phyloP scores from a whole-genome alignment of 2,888 invertebrate genomes.

The Papilio demoleus region DNA sequence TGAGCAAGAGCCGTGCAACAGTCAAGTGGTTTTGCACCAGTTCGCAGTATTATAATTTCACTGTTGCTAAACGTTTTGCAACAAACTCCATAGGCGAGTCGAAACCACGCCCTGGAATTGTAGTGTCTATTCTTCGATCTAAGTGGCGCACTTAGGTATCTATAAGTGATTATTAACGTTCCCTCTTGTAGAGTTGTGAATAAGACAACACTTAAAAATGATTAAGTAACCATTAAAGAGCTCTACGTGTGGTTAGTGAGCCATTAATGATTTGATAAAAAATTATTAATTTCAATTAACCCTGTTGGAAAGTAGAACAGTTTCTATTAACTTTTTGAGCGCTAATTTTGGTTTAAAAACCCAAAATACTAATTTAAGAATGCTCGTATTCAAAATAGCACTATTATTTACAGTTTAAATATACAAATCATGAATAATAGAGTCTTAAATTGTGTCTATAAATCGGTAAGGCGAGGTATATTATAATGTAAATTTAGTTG shows the following conservation, averaged over 20 bases:
- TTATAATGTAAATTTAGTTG: constrained; percentile 42
- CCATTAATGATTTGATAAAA: too few species aligned
- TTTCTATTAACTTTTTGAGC: too few species aligned
- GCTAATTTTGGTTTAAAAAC: background rate
- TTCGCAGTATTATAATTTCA: constrained; percentile 81
- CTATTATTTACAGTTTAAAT: background rate
- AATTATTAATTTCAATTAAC: too few species aligned
- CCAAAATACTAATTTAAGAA: background rate
- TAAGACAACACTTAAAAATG: too few species aligned
- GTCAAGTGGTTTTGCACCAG: constrained; percentile 75
- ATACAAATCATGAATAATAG: background rate
- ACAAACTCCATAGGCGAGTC: constrained; percentile 72
- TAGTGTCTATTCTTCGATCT: constrained; percentile 66
- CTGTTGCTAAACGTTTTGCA: constrained; percentile 77
- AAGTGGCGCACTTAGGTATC: too few species aligned
- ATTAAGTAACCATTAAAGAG: too few species aligned
- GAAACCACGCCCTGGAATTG: constrained; percentile 78
- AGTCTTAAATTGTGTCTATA: constrained; percentile 5
- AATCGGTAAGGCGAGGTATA: constrained; percentile 36
- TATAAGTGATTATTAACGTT: too few species aligned
- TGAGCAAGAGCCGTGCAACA: constrained; percentile 64
- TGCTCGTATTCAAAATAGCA: background rate
- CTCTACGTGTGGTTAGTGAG: too few species aligned
- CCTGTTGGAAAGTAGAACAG: too few species aligned
- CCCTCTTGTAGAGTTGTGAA: too few species aligned